Evolutionary conservation across 2,113 vertebrate genomes (phyloP).

Genomic region (Alethe castanea): DNA sequence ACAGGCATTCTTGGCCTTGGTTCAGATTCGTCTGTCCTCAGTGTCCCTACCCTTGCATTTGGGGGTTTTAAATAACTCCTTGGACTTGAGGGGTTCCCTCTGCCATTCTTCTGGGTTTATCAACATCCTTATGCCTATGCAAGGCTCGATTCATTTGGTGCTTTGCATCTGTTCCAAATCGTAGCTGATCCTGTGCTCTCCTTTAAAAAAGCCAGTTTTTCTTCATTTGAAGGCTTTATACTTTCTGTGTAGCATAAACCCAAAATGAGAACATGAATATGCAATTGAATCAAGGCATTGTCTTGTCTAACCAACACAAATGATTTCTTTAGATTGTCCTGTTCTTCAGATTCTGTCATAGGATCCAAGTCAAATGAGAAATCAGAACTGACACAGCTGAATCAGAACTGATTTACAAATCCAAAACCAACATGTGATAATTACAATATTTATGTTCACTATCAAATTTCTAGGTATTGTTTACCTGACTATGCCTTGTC

Average conservation of each 20-base stretch:
- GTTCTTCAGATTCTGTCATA: not conserved
- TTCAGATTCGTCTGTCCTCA: not conserved
- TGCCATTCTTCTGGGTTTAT: not conserved
- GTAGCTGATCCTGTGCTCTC: not conserved
- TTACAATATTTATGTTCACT: not conserved
- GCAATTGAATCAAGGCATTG: not conserved
- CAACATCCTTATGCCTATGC: accelerated
- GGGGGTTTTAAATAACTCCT: not conserved
- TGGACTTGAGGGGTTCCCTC: not conserved
- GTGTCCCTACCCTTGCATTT: not conserved
- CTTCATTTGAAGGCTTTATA: not conserved
- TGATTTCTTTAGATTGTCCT: not conserved
- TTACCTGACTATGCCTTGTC: not conserved
- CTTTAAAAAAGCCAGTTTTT: not conserved
- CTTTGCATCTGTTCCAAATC: not conserved
- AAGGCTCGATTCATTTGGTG: accelerated
- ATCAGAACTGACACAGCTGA: not conserved
- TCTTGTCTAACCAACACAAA: not conserved
- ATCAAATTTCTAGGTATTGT: not conserved
- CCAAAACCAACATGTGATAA: not conserved
- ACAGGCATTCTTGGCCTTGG: not conserved
- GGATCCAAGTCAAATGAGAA: not conserved
- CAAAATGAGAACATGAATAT: not conserved
- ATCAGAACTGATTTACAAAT: not conserved
- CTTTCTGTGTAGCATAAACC: not conserved